phyloP scores from a whole-genome alignment of 2,888 invertebrate species.

The Autographa pulchrina region DNA sequence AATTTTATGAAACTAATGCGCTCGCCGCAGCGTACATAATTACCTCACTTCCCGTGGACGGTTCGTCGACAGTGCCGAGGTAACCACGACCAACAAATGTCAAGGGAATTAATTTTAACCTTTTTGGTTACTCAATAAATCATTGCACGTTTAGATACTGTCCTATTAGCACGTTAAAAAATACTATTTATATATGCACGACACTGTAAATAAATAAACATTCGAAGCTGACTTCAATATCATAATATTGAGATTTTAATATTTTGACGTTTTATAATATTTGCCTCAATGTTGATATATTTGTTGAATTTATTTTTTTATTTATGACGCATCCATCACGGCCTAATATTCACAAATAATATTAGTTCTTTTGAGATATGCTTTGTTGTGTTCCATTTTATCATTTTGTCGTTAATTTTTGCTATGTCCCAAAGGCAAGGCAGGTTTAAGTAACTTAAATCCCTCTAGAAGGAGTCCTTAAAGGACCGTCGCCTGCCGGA shows the following conservation, averaged over 20 bases:
- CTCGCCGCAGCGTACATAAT: slow-evolving; percentile 42
- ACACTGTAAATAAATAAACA: slow-evolving; percentile 28
- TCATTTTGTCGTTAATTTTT: background rate
- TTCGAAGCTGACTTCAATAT: slow-evolving; percentile 19
- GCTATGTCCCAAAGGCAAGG: background rate
- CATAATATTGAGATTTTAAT: slow-evolving; percentile 2
- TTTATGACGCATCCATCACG: slow-evolving; percentile 10
- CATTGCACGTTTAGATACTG: slow-evolving; percentile 36
- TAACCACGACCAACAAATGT: slow-evolving; percentile 54
- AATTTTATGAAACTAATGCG: slow-evolving; percentile 49
- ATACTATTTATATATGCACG: slow-evolving; percentile 19
- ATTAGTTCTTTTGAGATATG: background rate
- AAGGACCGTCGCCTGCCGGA: too few relatives aligned
- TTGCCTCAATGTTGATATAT: slow-evolving; percentile 36
- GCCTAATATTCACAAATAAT: slow-evolving; percentile 16
- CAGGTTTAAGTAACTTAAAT: background rate
- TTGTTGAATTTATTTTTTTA: slow-evolving; percentile 24
- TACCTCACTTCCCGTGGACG: slow-evolving; percentile 50
- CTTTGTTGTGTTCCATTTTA: background rate
- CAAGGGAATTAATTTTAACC: slow-evolving; percentile 52
- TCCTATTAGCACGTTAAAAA: slow-evolving; percentile 24
- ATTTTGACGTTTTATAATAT: slow-evolving; percentile 27
- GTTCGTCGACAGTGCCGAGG: slow-evolving; percentile 38
- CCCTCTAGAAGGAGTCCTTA: too few relatives aligned
- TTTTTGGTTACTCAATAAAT: slow-evolving; percentile 51